phyloP scores from a whole-genome alignment of 1,140 invertebrate genomes.

The Vanessa atalanta region DNA sequence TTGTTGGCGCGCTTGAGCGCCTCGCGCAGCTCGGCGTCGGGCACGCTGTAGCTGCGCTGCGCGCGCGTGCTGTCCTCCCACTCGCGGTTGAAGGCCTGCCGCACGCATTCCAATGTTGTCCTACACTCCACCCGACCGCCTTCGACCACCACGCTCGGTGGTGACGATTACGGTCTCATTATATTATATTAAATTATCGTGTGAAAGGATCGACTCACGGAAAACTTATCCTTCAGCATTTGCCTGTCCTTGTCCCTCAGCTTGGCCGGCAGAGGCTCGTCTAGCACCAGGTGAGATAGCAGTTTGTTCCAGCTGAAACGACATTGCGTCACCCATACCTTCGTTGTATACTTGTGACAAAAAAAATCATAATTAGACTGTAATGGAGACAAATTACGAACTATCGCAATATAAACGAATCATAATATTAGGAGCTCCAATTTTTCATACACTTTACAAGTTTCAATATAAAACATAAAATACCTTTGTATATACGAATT shows the following conservation, averaged over 20 bases:
- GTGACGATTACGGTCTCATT: no score
- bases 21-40: conserved; percentile 93
- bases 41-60: conserved; percentile 95
- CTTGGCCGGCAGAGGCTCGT: conserved; percentile 87
- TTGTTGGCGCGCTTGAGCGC: conserved; percentile 92
- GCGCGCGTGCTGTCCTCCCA: conserved; percentile 93
- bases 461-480: no score
- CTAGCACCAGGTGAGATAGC: conserved; percentile 86
- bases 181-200: no score
- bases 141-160: no score
- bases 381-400: not conserved
- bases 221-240: conserved; percentile 96
- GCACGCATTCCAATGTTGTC: not conserved
- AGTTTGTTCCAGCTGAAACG: conserved; percentile 90
- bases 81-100: conserved; percentile 96
- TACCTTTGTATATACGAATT: conserved; percentile 89
- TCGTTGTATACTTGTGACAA: not conserved
- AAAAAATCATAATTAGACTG: no score
- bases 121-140: no score
- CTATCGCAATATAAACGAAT: no score
- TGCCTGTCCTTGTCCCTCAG: conserved; percentile 93
- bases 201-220: conserved; percentile 82
- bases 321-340: not conserved
- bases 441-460: no score
- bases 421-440: no score